These are phyloP conservation scores for Paralvinella palmiformis DNA, from an alignment of 1,140 invertebrate species.

Conservation along the genomic window DNA sequence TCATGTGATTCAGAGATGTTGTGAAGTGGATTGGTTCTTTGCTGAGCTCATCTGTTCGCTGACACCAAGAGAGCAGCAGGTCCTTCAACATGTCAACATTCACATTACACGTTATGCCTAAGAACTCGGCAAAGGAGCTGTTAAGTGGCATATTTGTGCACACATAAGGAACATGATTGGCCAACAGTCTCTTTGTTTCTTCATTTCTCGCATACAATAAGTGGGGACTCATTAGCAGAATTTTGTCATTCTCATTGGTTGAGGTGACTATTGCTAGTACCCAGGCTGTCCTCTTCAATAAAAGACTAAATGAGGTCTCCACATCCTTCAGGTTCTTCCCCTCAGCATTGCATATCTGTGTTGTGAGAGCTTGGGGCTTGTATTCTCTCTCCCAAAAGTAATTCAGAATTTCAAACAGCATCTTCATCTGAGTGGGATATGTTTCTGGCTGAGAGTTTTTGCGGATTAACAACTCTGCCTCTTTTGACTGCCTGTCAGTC, in stretches of 20 bases:
- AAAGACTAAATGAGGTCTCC: conserved; percentile 29
- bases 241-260: background rate
- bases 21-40: background rate
- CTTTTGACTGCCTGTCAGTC: no score
- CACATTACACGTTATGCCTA: background rate
- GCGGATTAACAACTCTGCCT: no score
- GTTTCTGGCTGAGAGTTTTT: no score
- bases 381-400: conserved; percentile 26
- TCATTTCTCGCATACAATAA: background rate
- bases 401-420: conserved; percentile 29
- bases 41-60: background rate
- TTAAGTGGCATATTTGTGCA: background rate
- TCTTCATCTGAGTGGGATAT: conserved; percentile 35
- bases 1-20: conserved; percentile 31
- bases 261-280: background rate
- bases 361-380: background rate
- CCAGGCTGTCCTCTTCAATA: conserved; percentile 29
- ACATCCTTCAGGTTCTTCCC: conserved; percentile 10
- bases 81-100: background rate
- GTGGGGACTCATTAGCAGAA: no score
- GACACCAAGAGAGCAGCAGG: conserved; percentile 4
- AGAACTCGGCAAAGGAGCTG: background rate
- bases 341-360: background rate
- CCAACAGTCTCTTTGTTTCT: background rate
- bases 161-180: background rate